Conservation (phyloP, 37 sponge, comb jelly and placozoan genomes). For the Dysidea cf. avara region DNA sequence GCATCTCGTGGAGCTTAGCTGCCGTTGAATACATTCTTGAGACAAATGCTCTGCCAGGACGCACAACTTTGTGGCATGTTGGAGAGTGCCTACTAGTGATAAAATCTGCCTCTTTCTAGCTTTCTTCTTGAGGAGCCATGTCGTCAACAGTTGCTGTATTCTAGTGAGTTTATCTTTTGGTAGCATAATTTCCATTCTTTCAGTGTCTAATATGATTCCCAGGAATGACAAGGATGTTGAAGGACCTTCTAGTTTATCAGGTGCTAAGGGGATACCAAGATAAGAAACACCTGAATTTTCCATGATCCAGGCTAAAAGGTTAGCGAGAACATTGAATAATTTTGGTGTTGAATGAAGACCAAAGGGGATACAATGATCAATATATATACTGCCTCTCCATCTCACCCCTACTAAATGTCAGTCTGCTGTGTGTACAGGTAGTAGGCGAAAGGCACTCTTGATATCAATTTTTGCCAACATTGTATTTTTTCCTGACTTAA, state of each 20-base stretch:
- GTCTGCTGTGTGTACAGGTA: slow-evolving; percentile 35
- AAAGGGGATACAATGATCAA: slow-evolving; percentile 18
- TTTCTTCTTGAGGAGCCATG: too few relatives aligned
- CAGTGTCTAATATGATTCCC: slow-evolving; percentile 27
- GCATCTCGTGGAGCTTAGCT: too few relatives aligned
- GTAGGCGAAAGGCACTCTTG: slow-evolving; percentile 20
- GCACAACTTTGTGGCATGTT: too few relatives aligned
- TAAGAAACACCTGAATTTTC: neutral
- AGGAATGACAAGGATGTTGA: slow-evolving; percentile 4
- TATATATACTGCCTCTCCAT: slow-evolving; percentile 5
- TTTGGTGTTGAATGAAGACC: too few relatives aligned
- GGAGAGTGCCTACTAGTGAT: too few relatives aligned
- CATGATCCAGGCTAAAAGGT: slow-evolving; percentile 27
- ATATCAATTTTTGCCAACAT: slow-evolving; percentile 37
- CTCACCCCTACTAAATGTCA: slow-evolving; percentile 15
- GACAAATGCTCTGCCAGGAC: too few relatives aligned
- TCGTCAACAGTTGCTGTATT: neutral
- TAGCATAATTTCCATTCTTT: neutral
- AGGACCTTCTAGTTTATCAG: slow-evolving; percentile 27
- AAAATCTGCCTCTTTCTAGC: too few relatives aligned
- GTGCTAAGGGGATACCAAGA: slow-evolving; percentile 21
- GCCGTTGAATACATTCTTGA: too few relatives aligned
- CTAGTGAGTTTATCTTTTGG: slow-evolving; percentile 16
- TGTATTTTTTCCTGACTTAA: neutral
- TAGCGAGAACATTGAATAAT: slow-evolving; percentile 30